Evolutionary conservation across 2,797 vertebrate species (phyloP), one percentile per base, ranked within the genome.

Genomic region (Eutrigla gurnardus): DNA sequence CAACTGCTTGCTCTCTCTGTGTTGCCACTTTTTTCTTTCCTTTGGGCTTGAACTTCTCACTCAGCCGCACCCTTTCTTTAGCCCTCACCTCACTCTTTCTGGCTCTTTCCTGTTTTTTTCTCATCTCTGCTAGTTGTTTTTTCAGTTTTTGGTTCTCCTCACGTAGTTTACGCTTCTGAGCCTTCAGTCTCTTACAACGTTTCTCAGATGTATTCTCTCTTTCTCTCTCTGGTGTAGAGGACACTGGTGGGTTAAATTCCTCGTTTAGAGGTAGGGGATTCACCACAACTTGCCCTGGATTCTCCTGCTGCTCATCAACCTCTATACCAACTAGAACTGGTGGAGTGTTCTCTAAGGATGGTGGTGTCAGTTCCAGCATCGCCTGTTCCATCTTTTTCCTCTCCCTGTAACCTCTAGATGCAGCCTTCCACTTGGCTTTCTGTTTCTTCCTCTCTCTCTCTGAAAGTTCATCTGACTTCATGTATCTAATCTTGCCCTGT

Each of bases 41-140:
- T 5, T 8, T 80, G 64, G 1, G 49, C 54, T 77, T 80, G 43
- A 49, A 62, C 52, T 54, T 74, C 60, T 77, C 50, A 66, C 50
- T 63, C 40, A 25, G 39, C n/a, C 58, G 42, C 52, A 42, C 37
- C 7, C 14, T 69, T 66, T 58, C 35, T 72, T 36, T 75, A 59
- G 50, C 75, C 25, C 52, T 61, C 33, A 5, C 18, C 40, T 71
- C 61, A 36, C 18, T 43, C 40, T 25, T 50, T n/a, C 60, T 18
- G 8, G 3, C 15, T 39, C 6, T 49, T 1, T 63, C 50, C 0
- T 33, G 47, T 37, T 1, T 4, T 55, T 69, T 75, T 47, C 35
- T 58, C 62, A 47, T 68, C 33, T 62, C 39, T 54, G 33, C 49
- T 42, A 47, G 58, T n/a, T 57, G 33, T 63, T 49, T 69, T 50